phyloP scores from a whole-genome alignment of 2,113 vertebrate species.

The Solea senegalensis region DNA sequence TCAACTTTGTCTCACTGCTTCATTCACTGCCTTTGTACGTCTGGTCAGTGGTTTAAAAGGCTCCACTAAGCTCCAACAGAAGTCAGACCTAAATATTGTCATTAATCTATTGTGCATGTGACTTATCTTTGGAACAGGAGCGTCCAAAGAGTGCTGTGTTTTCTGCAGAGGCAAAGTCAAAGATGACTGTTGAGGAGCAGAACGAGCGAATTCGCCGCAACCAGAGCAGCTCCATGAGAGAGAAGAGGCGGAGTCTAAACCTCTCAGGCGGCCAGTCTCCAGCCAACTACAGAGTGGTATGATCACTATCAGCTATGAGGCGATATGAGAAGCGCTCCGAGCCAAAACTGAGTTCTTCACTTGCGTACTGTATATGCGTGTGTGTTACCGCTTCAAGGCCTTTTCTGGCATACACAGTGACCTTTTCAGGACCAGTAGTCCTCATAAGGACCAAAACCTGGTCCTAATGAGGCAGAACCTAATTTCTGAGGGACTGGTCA shows the following conservation, averaged over 20 bases:
- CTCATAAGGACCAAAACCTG: too few relatives aligned
- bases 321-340: background rate
- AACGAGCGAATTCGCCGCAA: constrained; percentile 91
- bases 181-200: constrained; percentile 97
- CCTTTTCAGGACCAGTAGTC: too few relatives aligned
- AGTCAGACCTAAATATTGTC: background rate
- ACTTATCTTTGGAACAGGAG: constrained; percentile 76
- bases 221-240: constrained; percentile 91
- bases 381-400: too few relatives aligned
- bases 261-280: constrained; percentile 83
- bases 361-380: too few relatives aligned
- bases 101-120: background rate
- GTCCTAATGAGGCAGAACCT: too few relatives aligned
- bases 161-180: constrained; percentile 86
- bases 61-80: background rate
- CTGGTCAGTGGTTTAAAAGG: background rate
- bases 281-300: constrained; percentile 90
- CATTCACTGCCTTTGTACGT: background rate
- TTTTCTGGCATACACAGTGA: too few relatives aligned
- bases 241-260: constrained; percentile 93
- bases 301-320: constrained; percentile 20
- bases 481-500: too few relatives aligned
- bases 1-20: background rate
- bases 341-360: background rate
- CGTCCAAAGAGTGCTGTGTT: constrained; percentile 92